Percentiles rank a stretch among this genome's conserved stretches.
Conservation (phyloP, 2,888 invertebrate species). For the Caenorhabditis imperialis region DNA sequence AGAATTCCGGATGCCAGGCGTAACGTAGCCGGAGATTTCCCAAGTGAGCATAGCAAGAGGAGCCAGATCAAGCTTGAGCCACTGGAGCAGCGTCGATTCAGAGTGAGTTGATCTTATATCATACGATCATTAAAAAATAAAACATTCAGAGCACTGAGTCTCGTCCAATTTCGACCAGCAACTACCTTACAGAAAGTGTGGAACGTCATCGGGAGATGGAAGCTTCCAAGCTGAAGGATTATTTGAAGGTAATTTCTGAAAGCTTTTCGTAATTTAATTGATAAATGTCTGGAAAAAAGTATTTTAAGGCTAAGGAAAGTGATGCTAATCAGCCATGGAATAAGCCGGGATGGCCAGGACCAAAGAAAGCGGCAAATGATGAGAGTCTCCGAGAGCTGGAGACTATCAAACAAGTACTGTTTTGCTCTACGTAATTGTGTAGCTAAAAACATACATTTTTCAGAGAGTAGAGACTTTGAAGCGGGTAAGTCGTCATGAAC, state of each 20-base stretch:
- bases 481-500: constrained; percentile 71
- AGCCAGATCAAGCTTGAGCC: constrained; percentile 76
- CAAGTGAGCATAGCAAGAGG: constrained; percentile 72
- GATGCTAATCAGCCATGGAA: constrained; percentile 78
- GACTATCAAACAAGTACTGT: constrained; percentile 67
- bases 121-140: not conserved
- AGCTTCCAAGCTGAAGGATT: constrained; percentile 71
- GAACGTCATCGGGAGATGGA: constrained; percentile 77
- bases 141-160: constrained; percentile 71
- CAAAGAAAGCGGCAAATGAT: constrained; percentile 66
- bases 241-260: constrained; percentile 70
- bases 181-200: constrained; percentile 76
- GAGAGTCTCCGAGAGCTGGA: constrained; percentile 75
- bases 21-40: constrained; percentile 73
- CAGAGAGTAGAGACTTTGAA: constrained; percentile 74
- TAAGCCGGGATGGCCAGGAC: constrained; percentile 77
- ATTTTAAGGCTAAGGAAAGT: constrained; percentile 68
- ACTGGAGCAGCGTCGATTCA: constrained; percentile 74
- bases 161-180: constrained; percentile 74
- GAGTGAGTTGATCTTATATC: constrained; percentile 51
- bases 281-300: too few species aligned
- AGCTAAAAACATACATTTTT: constrained; percentile 17
- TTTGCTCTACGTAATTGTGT: not conserved
- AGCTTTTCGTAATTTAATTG: too few species aligned
- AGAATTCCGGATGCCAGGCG: constrained; percentile 63